phyloP scores from a whole-genome alignment of 2,113 vertebrate species.

The Sinosuthora webbiana region DNA sequence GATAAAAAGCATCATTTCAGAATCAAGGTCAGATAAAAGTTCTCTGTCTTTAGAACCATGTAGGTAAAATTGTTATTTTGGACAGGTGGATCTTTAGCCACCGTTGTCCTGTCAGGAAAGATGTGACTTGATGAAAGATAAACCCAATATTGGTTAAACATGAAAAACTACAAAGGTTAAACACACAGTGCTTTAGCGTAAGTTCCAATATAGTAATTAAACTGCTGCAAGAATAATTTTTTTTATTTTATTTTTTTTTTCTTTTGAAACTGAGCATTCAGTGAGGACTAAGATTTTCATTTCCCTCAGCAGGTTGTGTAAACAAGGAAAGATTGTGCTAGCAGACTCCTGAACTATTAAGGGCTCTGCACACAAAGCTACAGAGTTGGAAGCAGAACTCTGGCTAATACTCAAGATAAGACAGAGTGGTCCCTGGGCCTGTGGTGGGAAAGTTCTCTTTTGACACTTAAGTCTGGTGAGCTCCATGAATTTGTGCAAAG shows the following conservation, averaged over 20 bases:
- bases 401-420: not conserved
- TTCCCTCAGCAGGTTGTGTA: not conserved
- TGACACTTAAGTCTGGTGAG: not conserved
- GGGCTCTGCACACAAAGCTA: not conserved
- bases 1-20: not conserved
- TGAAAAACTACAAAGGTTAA: not conserved
- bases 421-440: not conserved
- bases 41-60: not conserved
- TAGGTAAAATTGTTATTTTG: not conserved
- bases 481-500: not conserved
- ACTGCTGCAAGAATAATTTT: not conserved
- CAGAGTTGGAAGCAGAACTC: not conserved
- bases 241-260: not conserved
- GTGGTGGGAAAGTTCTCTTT: not conserved
- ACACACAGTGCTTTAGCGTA: not conserved
- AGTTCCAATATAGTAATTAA: not conserved
- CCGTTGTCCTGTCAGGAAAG: not conserved
- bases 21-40: not conserved
- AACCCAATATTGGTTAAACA: not conserved
- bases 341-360: not conserved
- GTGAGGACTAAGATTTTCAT: not conserved
- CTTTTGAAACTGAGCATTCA: not conserved
- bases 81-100: not conserved
- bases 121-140: not conserved
- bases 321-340: not conserved